Conservation (phyloP, 53 echinoderm and acorn worm genomes). For the Apostichopus leukothele region DNA sequence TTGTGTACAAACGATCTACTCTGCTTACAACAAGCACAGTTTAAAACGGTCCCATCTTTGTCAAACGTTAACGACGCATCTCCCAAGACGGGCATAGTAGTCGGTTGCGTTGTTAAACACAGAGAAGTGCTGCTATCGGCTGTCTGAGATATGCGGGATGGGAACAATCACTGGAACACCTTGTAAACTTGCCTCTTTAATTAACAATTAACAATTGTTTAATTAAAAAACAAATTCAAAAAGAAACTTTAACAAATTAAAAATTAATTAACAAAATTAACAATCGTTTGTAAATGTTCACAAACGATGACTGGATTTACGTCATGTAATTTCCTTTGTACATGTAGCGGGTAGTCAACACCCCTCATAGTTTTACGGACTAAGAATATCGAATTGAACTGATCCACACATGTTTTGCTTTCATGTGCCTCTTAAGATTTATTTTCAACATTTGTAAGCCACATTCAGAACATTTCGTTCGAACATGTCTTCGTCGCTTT, state of each 20-base stretch:
- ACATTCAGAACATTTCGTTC: constrained; percentile 28
- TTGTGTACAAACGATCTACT: constrained; percentile 34
- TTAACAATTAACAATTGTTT: neutral
- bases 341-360: constrained; percentile 39
- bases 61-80: neutral
- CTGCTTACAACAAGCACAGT: constrained; percentile 7
- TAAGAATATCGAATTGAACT: neutral
- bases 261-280: too few relatives aligned
- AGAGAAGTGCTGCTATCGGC: neutral
- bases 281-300: neutral
- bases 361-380: constrained; percentile 20
- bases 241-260: too few relatives aligned
- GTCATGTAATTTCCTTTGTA: neutral
- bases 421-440: constrained; percentile 27
- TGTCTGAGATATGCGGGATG: neutral
- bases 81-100: too few relatives aligned
- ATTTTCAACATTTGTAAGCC: neutral
- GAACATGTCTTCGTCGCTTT: neutral
- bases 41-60: neutral
- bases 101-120: too few relatives aligned
- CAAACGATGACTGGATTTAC: neutral
- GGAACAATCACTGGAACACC: neutral
- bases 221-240: too few relatives aligned
- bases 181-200: neutral
- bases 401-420: constrained; percentile 37